Conservation (phyloP, 2,797 vertebrate species). For the Notamacropus eugenii region DNA sequence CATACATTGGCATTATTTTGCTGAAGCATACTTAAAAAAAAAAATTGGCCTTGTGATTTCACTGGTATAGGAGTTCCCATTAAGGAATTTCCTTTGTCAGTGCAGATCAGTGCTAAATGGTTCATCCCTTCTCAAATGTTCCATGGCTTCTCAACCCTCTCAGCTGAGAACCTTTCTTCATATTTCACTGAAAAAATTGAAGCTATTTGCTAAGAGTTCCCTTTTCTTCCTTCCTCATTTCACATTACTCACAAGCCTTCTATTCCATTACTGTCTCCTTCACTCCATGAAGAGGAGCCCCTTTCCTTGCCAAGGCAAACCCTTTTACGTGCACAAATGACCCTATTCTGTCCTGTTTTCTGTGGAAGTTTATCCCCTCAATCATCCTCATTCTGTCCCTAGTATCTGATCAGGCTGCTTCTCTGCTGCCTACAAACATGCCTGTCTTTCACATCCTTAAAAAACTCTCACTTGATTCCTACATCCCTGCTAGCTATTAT, state of each 20-base stretch:
- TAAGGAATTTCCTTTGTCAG: not conserved
- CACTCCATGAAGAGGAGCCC: not conserved
- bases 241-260: not conserved
- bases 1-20: not conserved
- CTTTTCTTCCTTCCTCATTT: not conserved
- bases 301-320: not conserved
- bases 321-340: not conserved
- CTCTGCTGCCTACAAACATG: not conserved
- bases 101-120: not conserved
- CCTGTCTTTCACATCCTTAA: not conserved
- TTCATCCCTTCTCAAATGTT: not conserved
- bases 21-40: not conserved
- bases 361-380: not conserved
- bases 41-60: not conserved
- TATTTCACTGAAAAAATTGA: not conserved
- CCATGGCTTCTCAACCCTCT: not conserved
- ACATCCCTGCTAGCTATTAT: not conserved
- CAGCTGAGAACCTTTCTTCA: not conserved
- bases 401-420: not conserved
- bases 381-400: not conserved
- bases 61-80: not conserved
- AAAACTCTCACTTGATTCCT: not conserved
- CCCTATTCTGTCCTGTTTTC: not conserved
- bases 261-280: not conserved
- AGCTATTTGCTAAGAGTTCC: not conserved